A percentile compares a stretch with the other conserved stretches of the same genome.
These are phyloP conservation scores for Phymorhynchus buccinoides DNA, from an alignment of 1,140 invertebrate species.

Conservation along the genomic window DNA sequence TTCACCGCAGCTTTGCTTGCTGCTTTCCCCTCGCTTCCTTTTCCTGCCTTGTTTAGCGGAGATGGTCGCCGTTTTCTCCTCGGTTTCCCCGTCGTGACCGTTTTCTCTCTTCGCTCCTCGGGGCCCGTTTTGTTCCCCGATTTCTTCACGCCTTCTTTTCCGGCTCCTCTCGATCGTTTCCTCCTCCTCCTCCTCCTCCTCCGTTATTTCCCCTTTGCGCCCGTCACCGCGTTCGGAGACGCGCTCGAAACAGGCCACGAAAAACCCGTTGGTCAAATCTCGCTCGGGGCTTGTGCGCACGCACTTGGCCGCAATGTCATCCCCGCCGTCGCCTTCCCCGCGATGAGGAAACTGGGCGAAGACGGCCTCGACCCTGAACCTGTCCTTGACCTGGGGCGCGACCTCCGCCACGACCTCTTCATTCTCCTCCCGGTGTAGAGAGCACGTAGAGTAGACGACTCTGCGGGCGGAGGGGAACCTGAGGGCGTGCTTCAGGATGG, in stretches of 20 bases:
- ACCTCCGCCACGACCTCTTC: constrained; percentile 85
- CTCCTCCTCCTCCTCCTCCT: neutral
- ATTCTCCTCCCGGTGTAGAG: constrained; percentile 91
- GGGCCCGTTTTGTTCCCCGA: too few relatives aligned
- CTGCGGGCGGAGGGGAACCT: constrained; percentile 87
- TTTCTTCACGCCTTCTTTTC: constrained; percentile 16
- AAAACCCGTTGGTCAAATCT: constrained; percentile 93
- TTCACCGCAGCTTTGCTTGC: neutral
- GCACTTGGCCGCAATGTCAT: constrained; percentile 76
- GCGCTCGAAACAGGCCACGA: constrained; percentile 87
- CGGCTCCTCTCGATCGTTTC: too few relatives aligned
- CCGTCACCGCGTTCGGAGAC: neutral
- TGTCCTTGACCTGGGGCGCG: constrained; percentile 60
- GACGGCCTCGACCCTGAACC: constrained; percentile 55
- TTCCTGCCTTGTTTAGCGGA: too few relatives aligned
- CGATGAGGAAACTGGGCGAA: constrained; percentile 67
- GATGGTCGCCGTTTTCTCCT: too few relatives aligned
- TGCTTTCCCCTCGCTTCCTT: neutral
- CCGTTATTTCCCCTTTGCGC: neutral
- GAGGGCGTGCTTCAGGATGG: constrained; percentile 89
- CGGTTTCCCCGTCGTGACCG: too few relatives aligned
- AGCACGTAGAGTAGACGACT: constrained; percentile 97
- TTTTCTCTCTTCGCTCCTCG: too few relatives aligned
- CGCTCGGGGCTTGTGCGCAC: constrained; percentile 83
- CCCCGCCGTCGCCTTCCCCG: constrained; percentile 61